Evolutionary conservation across 1,140 invertebrate genomes (phyloP).

Genomic region (Drosophila tani): DNA sequence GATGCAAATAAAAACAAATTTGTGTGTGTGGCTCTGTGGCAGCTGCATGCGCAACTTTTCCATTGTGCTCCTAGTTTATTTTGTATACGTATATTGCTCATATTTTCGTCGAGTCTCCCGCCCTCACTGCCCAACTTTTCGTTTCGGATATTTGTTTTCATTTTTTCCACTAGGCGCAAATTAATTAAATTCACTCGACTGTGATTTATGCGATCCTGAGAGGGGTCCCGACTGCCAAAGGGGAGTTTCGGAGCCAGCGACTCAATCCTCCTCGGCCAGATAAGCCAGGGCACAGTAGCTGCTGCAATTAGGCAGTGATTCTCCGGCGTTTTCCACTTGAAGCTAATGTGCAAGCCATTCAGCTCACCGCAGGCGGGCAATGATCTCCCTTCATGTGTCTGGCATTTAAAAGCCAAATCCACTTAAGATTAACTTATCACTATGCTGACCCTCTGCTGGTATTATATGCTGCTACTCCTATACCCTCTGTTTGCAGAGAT

Average conservation of each 20-base stretch:
- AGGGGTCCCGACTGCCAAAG: slow-evolving; percentile 7
- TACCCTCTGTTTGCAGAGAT: slow-evolving; percentile 2
- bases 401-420: slow-evolving; percentile 68
- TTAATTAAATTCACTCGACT: slow-evolving; percentile 69
- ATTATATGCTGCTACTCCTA: neutral
- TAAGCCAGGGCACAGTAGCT: too few species aligned
- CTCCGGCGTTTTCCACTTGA: slow-evolving; percentile 31
- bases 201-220: slow-evolving; percentile 58
- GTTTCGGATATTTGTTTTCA: slow-evolving; percentile 44
- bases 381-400: slow-evolving; percentile 36
- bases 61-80: slow-evolving; percentile 46
- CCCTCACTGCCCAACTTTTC: slow-evolving; percentile 17
- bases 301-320: too few species aligned
- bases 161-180: slow-evolving; percentile 54
- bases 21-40: slow-evolving; percentile 36
- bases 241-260: slow-evolving; percentile 5
- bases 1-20: slow-evolving; percentile 58
- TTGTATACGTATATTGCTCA: slow-evolving; percentile 38
- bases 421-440: slow-evolving; percentile 79
- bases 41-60: slow-evolving; percentile 55
- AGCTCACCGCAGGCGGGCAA: slow-evolving; percentile 17
- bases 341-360: slow-evolving; percentile 28
- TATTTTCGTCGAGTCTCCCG: slow-evolving; percentile 43
- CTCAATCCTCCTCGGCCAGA: neutral
- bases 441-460: slow-evolving; percentile 9